phyloP scores from a whole-genome alignment of 2,797 vertebrate genomes.

The Sebastes iracundus region DNA sequence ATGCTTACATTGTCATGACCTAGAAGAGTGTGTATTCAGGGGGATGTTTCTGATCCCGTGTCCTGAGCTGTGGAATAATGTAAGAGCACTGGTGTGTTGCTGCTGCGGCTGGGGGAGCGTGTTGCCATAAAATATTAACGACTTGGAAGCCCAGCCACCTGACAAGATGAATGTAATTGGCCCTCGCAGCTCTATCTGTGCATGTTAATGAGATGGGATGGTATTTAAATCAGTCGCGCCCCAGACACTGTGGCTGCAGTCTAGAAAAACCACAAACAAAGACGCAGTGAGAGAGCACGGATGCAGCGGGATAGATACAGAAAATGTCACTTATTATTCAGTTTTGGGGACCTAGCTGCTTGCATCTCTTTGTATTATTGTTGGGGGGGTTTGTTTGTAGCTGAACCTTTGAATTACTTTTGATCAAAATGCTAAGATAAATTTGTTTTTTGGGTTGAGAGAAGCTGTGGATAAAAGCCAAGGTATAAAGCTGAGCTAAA shows the following conservation, averaged over 20 bases:
- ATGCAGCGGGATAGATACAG: constrained; percentile 65
- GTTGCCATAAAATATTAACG: constrained; percentile 88
- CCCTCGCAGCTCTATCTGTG: constrained; percentile 85
- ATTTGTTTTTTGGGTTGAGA: not conserved
- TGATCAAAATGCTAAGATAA: constrained; percentile 32
- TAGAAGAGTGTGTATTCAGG: constrained; percentile 73
- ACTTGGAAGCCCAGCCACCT: constrained; percentile 83
- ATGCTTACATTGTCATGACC: constrained; percentile 76
- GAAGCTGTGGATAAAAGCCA: constrained; percentile 43
- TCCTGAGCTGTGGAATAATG: constrained; percentile 80
- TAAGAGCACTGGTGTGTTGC: constrained; percentile 81
- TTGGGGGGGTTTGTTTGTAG: constrained; percentile 35
- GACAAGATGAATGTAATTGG: constrained; percentile 89
- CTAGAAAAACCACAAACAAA: constrained; percentile 78
- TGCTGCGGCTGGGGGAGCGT: constrained; percentile 75
- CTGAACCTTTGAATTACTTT: constrained; percentile 30
- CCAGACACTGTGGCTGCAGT: constrained; percentile 72
- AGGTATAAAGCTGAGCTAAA: constrained; percentile 43
- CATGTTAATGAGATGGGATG: constrained; percentile 88
- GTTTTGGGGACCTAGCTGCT: not conserved
- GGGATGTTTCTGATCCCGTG: constrained; percentile 72
- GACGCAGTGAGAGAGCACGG: constrained; percentile 63
- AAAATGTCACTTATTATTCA: constrained; percentile 70
- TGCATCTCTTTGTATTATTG: constrained; percentile 21
- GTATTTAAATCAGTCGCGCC: constrained; percentile 82